A percentile compares a stretch with the other conserved stretches of the same genome.
phyloP scores from a whole-genome alignment of 2,113 vertebrate genomes.

The Perca schrenkii region DNA sequence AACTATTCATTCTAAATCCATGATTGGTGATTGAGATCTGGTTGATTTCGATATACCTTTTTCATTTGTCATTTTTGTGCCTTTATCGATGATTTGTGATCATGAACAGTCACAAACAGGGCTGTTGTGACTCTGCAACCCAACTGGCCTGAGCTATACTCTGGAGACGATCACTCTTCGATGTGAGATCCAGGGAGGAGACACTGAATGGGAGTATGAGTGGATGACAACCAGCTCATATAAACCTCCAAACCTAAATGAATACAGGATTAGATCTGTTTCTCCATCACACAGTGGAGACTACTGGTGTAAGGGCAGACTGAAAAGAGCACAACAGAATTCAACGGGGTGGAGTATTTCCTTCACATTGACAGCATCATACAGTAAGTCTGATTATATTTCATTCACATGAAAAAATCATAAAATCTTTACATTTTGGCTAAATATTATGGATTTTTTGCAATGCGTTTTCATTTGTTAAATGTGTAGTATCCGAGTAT shows the following conservation, averaged over 20 bases:
- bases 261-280: neutral
- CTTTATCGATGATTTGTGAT: neutral
- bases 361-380: neutral
- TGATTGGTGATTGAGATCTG: neutral
- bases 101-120: neutral
- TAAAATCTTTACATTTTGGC: neutral
- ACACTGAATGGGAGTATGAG: neutral
- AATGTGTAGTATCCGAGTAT: no score
- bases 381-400: neutral
- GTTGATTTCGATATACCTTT: neutral
- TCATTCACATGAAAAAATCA: neutral
- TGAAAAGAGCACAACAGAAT: neutral
- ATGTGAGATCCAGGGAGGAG: neutral
- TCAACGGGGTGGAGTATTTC: constrained; percentile 6
- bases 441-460: no score
- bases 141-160: neutral
- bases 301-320: constrained; percentile 13
- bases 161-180: neutral
- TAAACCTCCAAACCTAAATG: neutral
- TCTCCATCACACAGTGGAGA: neutral
- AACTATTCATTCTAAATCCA: neutral
- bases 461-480: no score
- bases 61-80: neutral
- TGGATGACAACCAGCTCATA: neutral
- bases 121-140: neutral